A percentile compares a stretch with the other conserved stretches of the same genome.
These are phyloP conservation scores for Sinella curviseta DNA, from an alignment of 1,140 invertebrate species.

Conservation along the genomic window DNA sequence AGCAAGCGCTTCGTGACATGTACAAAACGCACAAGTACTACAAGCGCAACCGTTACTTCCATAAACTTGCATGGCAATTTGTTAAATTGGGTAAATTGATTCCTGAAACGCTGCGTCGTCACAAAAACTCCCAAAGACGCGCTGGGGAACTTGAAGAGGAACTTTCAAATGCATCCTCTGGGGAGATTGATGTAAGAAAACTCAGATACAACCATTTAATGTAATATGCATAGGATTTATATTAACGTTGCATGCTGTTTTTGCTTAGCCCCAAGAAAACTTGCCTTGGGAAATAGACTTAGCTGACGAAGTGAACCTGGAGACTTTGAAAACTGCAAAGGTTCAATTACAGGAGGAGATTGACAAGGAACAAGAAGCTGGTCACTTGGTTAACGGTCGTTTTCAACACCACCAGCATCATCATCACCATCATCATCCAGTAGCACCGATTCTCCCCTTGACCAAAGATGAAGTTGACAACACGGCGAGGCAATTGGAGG, in stretches of 20 bases:
- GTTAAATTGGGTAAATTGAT: not conserved
- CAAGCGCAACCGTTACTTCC: slow-evolving; percentile 12
- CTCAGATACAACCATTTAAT: not conserved
- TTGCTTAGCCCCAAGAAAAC: not conserved
- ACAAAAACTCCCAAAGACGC: not conserved
- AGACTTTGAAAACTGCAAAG: not conserved
- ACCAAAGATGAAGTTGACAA: not conserved
- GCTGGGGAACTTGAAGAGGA: not conserved
- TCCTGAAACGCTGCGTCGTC: slow-evolving; percentile 7
- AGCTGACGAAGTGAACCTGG: not conserved
- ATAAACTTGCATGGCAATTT: not conserved
- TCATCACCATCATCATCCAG: not conserved
- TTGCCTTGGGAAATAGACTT: not conserved
- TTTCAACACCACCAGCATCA: not conserved
- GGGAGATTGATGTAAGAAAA: not conserved
- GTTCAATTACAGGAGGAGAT: not conserved
- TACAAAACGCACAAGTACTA: not conserved
- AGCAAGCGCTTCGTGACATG: not conserved
- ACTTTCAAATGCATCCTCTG: not conserved
- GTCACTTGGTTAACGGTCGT: not conserved
- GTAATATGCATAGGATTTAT: not conserved
- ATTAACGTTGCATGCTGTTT: not conserved
- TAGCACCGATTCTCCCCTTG: not conserved
- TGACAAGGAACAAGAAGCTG: not conserved
- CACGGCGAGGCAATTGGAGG: not conserved